phyloP scores from a whole-genome alignment of 2,888 invertebrate genomes.

The Leptopterna dolabrata region DNA sequence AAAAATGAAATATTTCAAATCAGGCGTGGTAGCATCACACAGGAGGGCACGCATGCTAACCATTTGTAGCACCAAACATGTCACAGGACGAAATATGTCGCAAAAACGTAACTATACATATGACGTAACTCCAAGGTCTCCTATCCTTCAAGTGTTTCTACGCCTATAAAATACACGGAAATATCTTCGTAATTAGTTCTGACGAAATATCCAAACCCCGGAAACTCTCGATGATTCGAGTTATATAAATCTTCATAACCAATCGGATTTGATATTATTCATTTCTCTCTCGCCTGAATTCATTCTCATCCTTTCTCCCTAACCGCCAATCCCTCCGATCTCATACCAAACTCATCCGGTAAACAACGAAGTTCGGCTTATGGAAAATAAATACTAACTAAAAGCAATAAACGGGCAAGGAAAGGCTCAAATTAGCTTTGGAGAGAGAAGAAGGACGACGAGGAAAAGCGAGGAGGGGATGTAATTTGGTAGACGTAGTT shows the following conservation, averaged over 20 bases:
- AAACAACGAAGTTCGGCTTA: conserved; percentile 27
- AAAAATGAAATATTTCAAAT: no score
- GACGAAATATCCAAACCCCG: no score
- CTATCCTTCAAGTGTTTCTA: no score
- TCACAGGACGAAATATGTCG: no score
- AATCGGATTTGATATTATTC: not conserved
- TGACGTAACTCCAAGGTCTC: no score
- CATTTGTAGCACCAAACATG: no score
- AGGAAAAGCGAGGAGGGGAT: conserved; percentile 14
- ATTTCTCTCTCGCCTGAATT: not conserved
- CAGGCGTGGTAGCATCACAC: no score
- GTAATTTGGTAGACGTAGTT: conserved; percentile 56
- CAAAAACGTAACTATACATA: no score
- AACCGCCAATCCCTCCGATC: not conserved
- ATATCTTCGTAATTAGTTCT: no score
- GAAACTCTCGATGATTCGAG: not conserved
- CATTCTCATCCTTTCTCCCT: not conserved
- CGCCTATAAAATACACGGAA: no score
- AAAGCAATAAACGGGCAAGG: conserved; percentile 48
- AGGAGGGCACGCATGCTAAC: no score
- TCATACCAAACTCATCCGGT: not conserved
- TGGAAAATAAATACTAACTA: conserved; percentile 55
- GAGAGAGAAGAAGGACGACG: not conserved
- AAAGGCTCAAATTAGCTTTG: conserved; percentile 55
- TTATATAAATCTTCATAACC: not conserved